Evolutionary conservation across 1,140 invertebrate genomes (phyloP).

Genomic region (Zaprionus africanus): DNA sequence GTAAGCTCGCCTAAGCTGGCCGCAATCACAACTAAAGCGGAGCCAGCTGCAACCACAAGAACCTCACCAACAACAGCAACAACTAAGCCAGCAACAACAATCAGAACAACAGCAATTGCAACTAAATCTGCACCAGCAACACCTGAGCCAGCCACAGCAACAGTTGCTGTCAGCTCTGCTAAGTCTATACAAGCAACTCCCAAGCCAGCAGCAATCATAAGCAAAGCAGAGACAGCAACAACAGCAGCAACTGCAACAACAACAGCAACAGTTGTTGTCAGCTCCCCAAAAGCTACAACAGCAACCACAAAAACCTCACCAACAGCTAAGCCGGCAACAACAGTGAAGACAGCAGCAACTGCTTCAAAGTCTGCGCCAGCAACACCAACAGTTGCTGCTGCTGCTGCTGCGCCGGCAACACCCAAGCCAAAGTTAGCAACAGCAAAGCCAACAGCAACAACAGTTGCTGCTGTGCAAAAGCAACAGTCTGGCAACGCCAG

Average conservation of each 20-base stretch:
- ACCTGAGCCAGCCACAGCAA: slow-evolving; percentile 8
- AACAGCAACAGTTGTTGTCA: slow-evolving; percentile 22
- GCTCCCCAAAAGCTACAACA: slow-evolving; percentile 11
- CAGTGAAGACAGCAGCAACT: slow-evolving; percentile 1
- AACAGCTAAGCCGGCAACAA: slow-evolving; percentile 7
- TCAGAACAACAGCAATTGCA: neutral
- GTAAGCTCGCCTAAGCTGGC: slow-evolving; percentile 1
- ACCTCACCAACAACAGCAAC: slow-evolving; percentile 19
- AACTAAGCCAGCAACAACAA: slow-evolving; percentile 9
- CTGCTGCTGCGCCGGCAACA: slow-evolving; percentile 7
- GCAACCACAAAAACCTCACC: slow-evolving; percentile 25
- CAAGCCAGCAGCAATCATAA: slow-evolving; percentile 5
- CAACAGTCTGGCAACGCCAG: slow-evolving; percentile 39
- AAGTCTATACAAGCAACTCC: neutral
- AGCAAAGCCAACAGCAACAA: slow-evolving; percentile 25
- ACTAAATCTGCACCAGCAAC: slow-evolving; percentile 8
- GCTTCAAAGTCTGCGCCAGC: neutral
- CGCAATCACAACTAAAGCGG: slow-evolving; percentile 7
- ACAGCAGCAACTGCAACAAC: slow-evolving; percentile 23
- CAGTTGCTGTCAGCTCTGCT: neutral
- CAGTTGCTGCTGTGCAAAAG: slow-evolving; percentile 22
- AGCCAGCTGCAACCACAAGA: slow-evolving; percentile 23
- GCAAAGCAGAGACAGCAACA: slow-evolving; percentile 17
- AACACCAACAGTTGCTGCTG: slow-evolving; percentile 1
- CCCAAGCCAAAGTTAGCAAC: slow-evolving; percentile 13